Evolutionary conservation across 1,140 invertebrate genomes (phyloP).

Genomic region (Cataglyphis hispanica): DNA sequence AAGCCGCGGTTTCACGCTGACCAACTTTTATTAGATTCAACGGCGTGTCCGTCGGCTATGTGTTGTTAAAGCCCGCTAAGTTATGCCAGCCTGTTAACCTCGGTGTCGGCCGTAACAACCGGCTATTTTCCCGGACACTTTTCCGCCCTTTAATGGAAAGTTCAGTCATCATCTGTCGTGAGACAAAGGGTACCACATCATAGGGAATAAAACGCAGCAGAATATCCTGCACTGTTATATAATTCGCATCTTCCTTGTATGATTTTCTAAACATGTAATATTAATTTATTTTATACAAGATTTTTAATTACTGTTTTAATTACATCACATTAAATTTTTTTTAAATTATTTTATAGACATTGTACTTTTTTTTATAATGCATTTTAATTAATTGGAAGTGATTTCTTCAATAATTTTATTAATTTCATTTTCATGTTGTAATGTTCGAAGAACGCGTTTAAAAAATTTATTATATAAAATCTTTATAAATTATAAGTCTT

Average conservation of each 20-base stretch:
- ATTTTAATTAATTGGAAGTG: neutral
- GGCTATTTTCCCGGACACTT: slow-evolving; percentile 59
- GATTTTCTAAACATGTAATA: neutral
- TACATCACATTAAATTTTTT: neutral
- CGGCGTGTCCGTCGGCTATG: slow-evolving; percentile 66
- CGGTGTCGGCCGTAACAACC: slow-evolving; percentile 59
- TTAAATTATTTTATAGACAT: neutral
- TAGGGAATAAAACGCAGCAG: neutral
- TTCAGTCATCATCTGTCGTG: slow-evolving; percentile 27
- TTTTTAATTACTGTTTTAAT: neutral
- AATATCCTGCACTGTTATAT: neutral
- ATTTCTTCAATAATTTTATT: neutral
- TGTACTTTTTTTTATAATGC: neutral
- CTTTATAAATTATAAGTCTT: too few species aligned
- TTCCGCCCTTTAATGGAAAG: slow-evolving; percentile 48
- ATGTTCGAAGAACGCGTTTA: neutral
- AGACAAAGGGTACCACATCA: neutral
- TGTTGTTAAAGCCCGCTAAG: slow-evolving; percentile 76
- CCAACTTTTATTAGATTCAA: slow-evolving; percentile 82
- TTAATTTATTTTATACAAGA: neutral
- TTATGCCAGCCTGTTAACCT: slow-evolving; percentile 70
- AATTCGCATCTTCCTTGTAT: neutral
- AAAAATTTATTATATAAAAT: neutral
- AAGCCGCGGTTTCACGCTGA: slow-evolving; percentile 80
- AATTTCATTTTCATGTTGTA: neutral